phyloP scores from a whole-genome alignment of 2,888 invertebrate genomes.

The Dynastes tityus region DNA sequence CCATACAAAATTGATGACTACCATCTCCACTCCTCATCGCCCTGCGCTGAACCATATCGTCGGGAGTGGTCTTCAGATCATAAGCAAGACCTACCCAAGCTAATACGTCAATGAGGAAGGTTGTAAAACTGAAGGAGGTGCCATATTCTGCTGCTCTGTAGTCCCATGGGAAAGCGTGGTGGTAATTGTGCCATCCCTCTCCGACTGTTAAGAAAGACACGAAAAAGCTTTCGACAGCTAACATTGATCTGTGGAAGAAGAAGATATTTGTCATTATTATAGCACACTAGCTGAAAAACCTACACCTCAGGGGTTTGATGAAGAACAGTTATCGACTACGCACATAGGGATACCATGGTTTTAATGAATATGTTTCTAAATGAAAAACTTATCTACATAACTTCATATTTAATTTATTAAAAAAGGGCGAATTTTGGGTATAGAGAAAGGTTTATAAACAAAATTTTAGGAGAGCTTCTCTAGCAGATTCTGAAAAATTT shows the following conservation, averaged over 20 bases:
- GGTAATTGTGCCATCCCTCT: conserved; percentile 86
- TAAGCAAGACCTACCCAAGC: conserved; percentile 76
- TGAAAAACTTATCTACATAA: too few relatives aligned
- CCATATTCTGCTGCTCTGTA: conserved; percentile 76
- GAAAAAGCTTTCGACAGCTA: conserved; percentile 77
- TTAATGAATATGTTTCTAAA: too few relatives aligned
- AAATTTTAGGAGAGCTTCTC: too few relatives aligned
- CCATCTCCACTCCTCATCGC: conserved; percentile 79
- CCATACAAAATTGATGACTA: conserved; percentile 70
- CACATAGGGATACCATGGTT: too few relatives aligned
- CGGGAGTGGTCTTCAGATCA: conserved; percentile 74
- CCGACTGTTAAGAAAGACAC: conserved; percentile 76
- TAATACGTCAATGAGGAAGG: conserved; percentile 76
- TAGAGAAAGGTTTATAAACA: too few relatives aligned
- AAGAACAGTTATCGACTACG: too few relatives aligned
- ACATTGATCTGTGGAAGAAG: conserved; percentile 71
- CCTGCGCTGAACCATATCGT: conserved; percentile 73
- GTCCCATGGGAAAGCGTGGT: conserved; percentile 83
- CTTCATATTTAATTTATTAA: too few relatives aligned
- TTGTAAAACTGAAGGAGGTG: conserved; percentile 75
- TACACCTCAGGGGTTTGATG: too few relatives aligned
- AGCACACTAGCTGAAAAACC: too few relatives aligned
- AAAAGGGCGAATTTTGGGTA: too few relatives aligned
- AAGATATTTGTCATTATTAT: not conserved
- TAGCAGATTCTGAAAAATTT: too few relatives aligned